phyloP scores from a whole-genome alignment of 1,140 invertebrate species.

The Portunus trituberculatus region DNA sequence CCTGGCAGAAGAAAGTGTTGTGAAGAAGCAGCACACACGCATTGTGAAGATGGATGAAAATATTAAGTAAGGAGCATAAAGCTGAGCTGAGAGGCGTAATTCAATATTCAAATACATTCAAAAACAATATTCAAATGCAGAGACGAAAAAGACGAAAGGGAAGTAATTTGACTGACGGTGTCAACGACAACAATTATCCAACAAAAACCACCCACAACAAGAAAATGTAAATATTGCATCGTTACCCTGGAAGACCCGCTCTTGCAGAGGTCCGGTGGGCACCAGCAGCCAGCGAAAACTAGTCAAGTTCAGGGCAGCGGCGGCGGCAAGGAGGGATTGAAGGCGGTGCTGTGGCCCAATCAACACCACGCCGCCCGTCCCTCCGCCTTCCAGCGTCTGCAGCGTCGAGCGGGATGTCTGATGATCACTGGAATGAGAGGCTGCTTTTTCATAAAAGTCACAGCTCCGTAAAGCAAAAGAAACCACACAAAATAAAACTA shows the following conservation, averaged over 20 bases:
- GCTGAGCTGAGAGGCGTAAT: too few relatives aligned
- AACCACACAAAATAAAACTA: too few relatives aligned
- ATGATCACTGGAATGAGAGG: conserved; percentile 34
- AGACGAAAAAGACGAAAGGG: too few relatives aligned
- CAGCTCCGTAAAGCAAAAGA: too few relatives aligned
- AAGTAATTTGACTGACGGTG: too few relatives aligned
- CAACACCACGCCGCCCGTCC: conserved; percentile 49
- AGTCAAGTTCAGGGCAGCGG: conserved; percentile 49
- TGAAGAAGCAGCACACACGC: background rate
- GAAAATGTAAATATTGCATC: background rate
- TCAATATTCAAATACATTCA: too few relatives aligned
- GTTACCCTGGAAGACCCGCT: conserved; percentile 67
- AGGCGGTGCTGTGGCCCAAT: conserved; percentile 67
- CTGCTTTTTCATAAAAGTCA: background rate
- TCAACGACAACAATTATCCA: background rate
- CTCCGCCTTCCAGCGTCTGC: conserved; percentile 1
- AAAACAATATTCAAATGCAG: too few relatives aligned
- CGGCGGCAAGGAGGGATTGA: conserved; percentile 56
- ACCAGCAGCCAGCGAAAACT: conserved; percentile 61
- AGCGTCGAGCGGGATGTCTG: conserved; percentile 33
- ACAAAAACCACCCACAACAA: background rate
- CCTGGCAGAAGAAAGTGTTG: background rate
- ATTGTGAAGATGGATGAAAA: background rate
- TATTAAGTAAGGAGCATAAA: background rate
- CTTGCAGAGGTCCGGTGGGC: conserved; percentile 63